Percentiles rank a stretch among this genome's conserved stretches.
Evolutionary conservation across 2,888 invertebrate species (phyloP).

Genomic region (Thera obeliscata): DNA sequence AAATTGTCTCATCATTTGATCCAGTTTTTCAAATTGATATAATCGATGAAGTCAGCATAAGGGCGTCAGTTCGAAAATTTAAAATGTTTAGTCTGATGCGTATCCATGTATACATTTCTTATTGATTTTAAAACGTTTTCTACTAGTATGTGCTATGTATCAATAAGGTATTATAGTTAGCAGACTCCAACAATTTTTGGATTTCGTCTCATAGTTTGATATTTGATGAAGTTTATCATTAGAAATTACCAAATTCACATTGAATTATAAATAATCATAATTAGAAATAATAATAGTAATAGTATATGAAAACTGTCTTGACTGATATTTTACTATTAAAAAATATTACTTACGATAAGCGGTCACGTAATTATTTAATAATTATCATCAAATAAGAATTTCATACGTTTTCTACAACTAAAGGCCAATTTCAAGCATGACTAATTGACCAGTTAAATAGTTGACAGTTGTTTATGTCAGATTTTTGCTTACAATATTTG

Average conservation of each 20-base stretch:
- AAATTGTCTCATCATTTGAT: too few species aligned
- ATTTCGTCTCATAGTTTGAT: neutral
- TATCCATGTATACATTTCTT: neutral
- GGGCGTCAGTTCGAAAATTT: too few species aligned
- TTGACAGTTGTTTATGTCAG: too few species aligned
- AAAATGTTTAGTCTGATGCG: too few species aligned
- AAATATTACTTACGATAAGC: conserved; percentile 9
- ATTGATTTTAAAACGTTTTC: neutral
- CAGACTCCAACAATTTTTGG: neutral
- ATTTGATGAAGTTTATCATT: neutral
- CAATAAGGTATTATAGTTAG: neutral
- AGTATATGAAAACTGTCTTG: conserved; percentile 29
- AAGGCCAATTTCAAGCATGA: too few species aligned
- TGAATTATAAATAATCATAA: neutral
- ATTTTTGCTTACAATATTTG: too few species aligned
- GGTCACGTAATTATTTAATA: neutral
- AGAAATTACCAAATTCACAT: neutral
- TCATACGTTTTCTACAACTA: conserved; percentile 13
- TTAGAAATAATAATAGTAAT: conserved; percentile 8
- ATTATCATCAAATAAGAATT: neutral
- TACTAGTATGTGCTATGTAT: neutral
- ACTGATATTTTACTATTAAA: conserved; percentile 40
- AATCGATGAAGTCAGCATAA: too few species aligned
- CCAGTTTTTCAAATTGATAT: too few species aligned
- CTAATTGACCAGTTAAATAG: too few species aligned